phyloP scores from a whole-genome alignment of 1,140 invertebrate genomes.

The Drosophila navojoa region DNA sequence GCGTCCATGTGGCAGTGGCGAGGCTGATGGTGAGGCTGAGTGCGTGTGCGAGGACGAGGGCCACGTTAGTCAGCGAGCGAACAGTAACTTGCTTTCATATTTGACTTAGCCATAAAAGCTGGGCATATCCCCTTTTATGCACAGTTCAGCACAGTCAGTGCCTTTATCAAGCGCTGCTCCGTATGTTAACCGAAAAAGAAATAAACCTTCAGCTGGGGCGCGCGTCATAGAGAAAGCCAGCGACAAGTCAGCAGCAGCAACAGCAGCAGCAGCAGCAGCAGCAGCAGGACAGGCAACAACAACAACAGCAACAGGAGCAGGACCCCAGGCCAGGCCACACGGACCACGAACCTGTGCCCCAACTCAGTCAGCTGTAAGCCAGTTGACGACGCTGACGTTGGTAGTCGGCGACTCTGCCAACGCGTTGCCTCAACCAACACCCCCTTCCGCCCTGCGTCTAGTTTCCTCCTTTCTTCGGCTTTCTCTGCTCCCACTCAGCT shows the following conservation, averaged over 20 bases:
- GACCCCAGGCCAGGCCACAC: not conserved
- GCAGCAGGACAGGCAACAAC: not conserved
- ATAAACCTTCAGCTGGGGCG: slow-evolving; percentile 17
- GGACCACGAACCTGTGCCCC: slow-evolving; percentile 33
- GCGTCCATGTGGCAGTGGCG: slow-evolving; percentile 19
- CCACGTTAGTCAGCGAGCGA: slow-evolving; percentile 31
- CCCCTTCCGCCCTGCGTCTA: no score
- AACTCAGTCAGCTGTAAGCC: slow-evolving; percentile 67
- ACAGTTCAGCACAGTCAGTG: not conserved
- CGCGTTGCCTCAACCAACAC: not conserved
- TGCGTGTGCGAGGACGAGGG: no score
- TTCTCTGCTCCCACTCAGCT: not conserved
- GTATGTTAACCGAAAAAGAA: slow-evolving; percentile 27
- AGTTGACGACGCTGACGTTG: slow-evolving; percentile 43
- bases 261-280: not conserved
- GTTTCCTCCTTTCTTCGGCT: no score
- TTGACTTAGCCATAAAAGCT: slow-evolving; percentile 78
- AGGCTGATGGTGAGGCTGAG: no score
- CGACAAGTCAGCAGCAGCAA: slow-evolving; percentile 18
- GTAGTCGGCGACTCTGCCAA: slow-evolving; percentile 1
- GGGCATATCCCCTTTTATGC: slow-evolving; percentile 17
- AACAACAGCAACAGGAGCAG: not conserved
- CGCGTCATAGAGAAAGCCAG: slow-evolving; percentile 42
- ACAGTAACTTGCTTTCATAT: slow-evolving; percentile 72
- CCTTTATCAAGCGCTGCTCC: slow-evolving; percentile 7